Evolutionary conservation across 2,113 vertebrate species (phyloP).

Genomic region (Scomber japonicus): DNA sequence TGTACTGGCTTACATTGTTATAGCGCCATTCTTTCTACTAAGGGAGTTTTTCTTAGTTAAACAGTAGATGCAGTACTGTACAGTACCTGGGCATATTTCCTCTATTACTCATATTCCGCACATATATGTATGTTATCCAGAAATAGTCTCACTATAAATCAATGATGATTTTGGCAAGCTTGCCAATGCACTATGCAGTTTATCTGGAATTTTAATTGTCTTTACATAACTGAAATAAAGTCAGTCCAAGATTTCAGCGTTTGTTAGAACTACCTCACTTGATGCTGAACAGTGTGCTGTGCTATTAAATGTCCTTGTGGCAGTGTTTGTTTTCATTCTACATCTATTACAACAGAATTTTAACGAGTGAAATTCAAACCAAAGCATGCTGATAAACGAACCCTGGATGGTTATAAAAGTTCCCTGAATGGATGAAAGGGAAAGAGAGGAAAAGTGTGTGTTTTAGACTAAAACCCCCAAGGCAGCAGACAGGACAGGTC

Average conservation of each 20-base stretch:
- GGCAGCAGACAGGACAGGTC: slow-evolving; percentile 29
- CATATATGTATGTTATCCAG: slow-evolving; percentile 50
- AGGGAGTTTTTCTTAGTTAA: slow-evolving; percentile 45
- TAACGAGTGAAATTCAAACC: slow-evolving; percentile 61
- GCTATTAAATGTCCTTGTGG: slow-evolving; percentile 47
- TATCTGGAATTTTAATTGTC: slow-evolving; percentile 69
- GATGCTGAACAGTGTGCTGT: slow-evolving; percentile 48
- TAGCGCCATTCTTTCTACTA: slow-evolving; percentile 45
- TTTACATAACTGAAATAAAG: slow-evolving; percentile 78
- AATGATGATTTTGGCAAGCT: slow-evolving; percentile 44
- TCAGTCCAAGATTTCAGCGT: slow-evolving; percentile 63
- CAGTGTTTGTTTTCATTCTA: slow-evolving; percentile 45
- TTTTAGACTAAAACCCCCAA: slow-evolving; percentile 32
- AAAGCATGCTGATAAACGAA: slow-evolving; percentile 54
- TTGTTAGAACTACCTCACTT: slow-evolving; percentile 56
- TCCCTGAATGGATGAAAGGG: slow-evolving; percentile 44
- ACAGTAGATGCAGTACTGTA: slow-evolving; percentile 47
- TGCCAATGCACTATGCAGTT: slow-evolving; percentile 56
- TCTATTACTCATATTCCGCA: slow-evolving; percentile 42
- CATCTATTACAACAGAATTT: slow-evolving; percentile 39
- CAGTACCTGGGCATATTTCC: slow-evolving; percentile 51
- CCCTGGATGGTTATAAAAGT: slow-evolving; percentile 42
- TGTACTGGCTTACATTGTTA: slow-evolving; percentile 49
- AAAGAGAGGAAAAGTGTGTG: slow-evolving; percentile 39
- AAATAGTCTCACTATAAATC: slow-evolving; percentile 58